These are phyloP conservation scores for Sipunculus nudus DNA, from an alignment of 2,888 invertebrate genomes.

Conservation along the genomic window DNA sequence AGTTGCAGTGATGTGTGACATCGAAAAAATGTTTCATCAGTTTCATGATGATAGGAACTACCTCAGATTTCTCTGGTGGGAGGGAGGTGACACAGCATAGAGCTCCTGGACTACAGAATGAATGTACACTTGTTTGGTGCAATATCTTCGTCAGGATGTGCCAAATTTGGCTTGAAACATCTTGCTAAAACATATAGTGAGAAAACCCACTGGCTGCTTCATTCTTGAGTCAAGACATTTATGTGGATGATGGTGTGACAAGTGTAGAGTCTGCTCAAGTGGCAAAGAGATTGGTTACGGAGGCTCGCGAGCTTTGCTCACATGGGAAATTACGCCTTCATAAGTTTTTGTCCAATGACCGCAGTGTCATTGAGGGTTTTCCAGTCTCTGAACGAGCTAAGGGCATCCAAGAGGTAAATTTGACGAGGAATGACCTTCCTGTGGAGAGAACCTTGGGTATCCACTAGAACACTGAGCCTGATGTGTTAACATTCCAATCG, in stretches of 20 bases:
- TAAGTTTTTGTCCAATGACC: conserved; percentile 14
- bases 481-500: conserved; percentile 36
- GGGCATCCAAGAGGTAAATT: not conserved
- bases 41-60: conserved; percentile 17
- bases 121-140: conserved; percentile 27
- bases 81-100: not conserved
- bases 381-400: conserved; percentile 1
- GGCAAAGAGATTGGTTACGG: conserved; percentile 1
- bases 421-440: not conserved
- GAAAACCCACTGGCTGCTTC: not conserved
- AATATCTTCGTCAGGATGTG: conserved; percentile 12
- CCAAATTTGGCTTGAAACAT: conserved; percentile 21
- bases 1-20: conserved; percentile 21
- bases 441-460: conserved; percentile 17
- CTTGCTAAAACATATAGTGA: not conserved
- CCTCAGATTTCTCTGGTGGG: conserved; percentile 26
- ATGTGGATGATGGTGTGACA: conserved; percentile 20
- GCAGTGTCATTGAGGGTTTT: not conserved
- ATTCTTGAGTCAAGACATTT: conserved; percentile 5
- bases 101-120: conserved; percentile 17
- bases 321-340: conserved; percentile 12
- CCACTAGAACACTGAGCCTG: conserved; percentile 38
- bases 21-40: conserved; percentile 27
- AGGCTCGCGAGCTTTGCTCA: not conserved
- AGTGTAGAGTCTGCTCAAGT: conserved; percentile 1